Conservation (phyloP, 2,888 invertebrate genomes). For the Xestia rhomboidea region DNA sequence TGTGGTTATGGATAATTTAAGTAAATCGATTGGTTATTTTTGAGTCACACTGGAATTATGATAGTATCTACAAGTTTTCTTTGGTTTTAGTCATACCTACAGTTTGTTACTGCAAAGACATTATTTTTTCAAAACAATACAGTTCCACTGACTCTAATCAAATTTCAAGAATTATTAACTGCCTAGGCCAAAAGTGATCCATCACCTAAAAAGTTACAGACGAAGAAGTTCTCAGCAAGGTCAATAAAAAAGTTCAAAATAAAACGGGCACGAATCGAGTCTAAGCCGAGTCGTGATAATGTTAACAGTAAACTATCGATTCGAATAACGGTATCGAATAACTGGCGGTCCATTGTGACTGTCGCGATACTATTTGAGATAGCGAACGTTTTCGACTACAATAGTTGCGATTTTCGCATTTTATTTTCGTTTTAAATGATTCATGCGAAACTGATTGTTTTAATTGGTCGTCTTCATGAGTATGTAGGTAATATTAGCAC, state of each 20-base stretch:
- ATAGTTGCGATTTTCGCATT: conserved; percentile 63
- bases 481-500: neutral
- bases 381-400: conserved; percentile 69
- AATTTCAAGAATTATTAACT: neutral
- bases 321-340: conserved; percentile 79
- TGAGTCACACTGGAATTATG: neutral
- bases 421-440: conserved; percentile 53
- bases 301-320: conserved; percentile 81
- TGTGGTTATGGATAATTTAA: neutral
- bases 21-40: neutral
- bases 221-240: conserved; percentile 42
- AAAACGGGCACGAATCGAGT: conserved; percentile 61
- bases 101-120: neutral
- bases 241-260: conserved; percentile 54
- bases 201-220: conserved; percentile 17
- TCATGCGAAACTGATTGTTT: conserved; percentile 40
- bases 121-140: neutral
- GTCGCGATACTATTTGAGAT: conserved; percentile 67
- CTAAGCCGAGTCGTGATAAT: conserved; percentile 77
- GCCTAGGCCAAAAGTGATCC: neutral
- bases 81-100: neutral
- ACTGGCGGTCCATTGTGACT: conserved; percentile 65
- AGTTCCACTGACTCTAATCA: neutral
- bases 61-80: neutral
- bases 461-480: conserved; percentile 1